A percentile compares a stretch with the other conserved stretches of the same genome.
Evolutionary conservation across 2,797 vertebrate genomes (phyloP).

Genomic region (Nyctibius grandis): DNA sequence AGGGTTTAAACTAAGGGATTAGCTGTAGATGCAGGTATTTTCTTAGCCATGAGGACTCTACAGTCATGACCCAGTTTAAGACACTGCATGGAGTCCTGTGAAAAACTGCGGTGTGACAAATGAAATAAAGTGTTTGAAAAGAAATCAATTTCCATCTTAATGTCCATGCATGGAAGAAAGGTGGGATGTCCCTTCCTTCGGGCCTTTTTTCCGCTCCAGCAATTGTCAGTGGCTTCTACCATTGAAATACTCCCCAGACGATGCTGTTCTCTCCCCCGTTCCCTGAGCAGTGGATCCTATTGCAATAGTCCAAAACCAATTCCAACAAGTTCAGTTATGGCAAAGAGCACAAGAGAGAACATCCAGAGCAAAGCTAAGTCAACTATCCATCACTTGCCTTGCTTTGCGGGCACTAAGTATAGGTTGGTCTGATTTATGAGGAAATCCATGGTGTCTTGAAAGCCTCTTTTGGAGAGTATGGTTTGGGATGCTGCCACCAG

Average conservation of each 20-base stretch:
- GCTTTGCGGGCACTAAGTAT: not conserved
- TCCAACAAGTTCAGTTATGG: not conserved
- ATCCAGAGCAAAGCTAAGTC: not conserved
- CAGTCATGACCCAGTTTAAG: not conserved
- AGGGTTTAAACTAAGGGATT: not conserved
- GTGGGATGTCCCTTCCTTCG: not conserved
- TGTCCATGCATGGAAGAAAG: not conserved
- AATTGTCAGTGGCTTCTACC: not conserved
- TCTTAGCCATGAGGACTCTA: not conserved
- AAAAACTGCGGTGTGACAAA: not conserved
- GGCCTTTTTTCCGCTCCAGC: not conserved
- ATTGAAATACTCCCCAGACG: not conserved
- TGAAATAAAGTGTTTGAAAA: not conserved
- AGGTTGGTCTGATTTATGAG: not conserved
- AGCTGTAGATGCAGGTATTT: not conserved
- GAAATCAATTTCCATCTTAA: not conserved
- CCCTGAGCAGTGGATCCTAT: not conserved
- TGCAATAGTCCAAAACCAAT: not conserved
- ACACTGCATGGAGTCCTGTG: fast-evolving
- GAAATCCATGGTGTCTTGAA: not conserved
- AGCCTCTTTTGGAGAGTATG: not conserved
- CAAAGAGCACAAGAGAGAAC: not conserved
- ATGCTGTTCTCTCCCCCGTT: not conserved
- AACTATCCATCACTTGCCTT: not conserved
- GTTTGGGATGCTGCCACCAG: not conserved